Base-by-base conservation (phyloP, 2,113 vertebrate genomes). In the Rhipidura dahli region DNA sequence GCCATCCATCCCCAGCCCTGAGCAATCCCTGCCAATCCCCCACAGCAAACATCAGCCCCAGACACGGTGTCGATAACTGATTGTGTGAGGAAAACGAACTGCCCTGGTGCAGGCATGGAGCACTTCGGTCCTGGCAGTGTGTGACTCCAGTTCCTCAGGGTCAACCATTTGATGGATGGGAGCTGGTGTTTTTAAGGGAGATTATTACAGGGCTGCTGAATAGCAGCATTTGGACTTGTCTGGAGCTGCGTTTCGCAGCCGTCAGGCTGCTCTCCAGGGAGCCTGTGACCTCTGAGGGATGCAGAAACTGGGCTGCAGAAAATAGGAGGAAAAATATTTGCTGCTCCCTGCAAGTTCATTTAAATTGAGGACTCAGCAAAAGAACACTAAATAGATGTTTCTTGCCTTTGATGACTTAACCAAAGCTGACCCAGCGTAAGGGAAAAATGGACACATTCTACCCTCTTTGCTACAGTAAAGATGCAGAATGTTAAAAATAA, bases 261-360 rank as follows among this genome's bases (percentile, higher is more conserved):
- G 3, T 4, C 44, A 6, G 49, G 64, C 94, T 23, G 49, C 76
- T 88, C 94, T 66, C 88, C 3, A 3, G 82, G 93, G 83, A 59
- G 50, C 47, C 90, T 40, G 4, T 18, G 79, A 88, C 93, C 94
- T 85, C 91, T 22, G 31, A 53, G 79, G 71, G 87, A 78, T 0
- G 5, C 83, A 49, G 71, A 39, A 84, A 27, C 69, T 17, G 81
- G 30, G 24, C 49, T 23, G 13, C 57, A 54, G 75, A 77, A 91
- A 90, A 86, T 0, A 18, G 51, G 50, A 93, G 70, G 47, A 12
- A 87, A 80, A 83, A 91, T 70, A 94, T 77, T 77, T 88, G 88
- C 94, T 96, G 92, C 82, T 94, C 39, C 82, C 71, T 95, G 90
- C 87, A 92, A 81, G 56, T 93, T 91, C 50, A 44, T 86, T 80